These are phyloP conservation scores for Cheilosia pagana DNA, from an alignment of 2,888 invertebrate genomes.

Conservation along the genomic window DNA sequence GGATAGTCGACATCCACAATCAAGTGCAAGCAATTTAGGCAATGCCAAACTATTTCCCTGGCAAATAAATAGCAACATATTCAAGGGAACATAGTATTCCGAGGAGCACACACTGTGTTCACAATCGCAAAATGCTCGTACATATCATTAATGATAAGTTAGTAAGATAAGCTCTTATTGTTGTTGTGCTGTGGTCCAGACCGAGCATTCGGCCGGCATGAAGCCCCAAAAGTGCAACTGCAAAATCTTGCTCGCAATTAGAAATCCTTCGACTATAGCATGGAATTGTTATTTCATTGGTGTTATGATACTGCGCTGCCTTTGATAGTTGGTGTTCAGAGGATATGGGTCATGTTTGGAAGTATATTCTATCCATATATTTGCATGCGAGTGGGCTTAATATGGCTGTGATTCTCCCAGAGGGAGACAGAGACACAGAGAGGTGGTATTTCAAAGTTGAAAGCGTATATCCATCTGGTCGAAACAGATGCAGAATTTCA, in stretches of 20 bases:
- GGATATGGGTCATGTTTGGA: background rate
- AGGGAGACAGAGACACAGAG: too few relatives aligned
- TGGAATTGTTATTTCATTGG: background rate
- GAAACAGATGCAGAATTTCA: too few relatives aligned
- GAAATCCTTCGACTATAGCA: background rate
- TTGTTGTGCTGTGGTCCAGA: background rate
- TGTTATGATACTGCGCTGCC: background rate
- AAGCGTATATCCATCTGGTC: too few relatives aligned
- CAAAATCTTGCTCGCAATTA: background rate
- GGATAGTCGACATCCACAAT: slow-evolving; percentile 22
- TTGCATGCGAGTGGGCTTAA: too few relatives aligned
- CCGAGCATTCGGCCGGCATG: background rate
- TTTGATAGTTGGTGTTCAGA: background rate
- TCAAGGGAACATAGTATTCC: background rate
- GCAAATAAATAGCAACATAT: slow-evolving; percentile 20
- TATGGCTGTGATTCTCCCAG: too few relatives aligned
- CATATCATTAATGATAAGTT: slow-evolving; percentile 15
- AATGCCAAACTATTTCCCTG: slow-evolving; percentile 30
- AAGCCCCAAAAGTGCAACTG: background rate
- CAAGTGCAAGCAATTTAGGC: slow-evolving; percentile 38
- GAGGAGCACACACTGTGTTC: background rate
- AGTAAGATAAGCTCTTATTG: background rate
- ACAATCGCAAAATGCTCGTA: slow-evolving; percentile 5
- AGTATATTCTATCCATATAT: too few relatives aligned
- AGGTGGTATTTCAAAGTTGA: too few relatives aligned